A percentile compares a stretch with the other conserved stretches of the same genome.
Conservation (phyloP, 2,113 vertebrate species). For the Mesembrinibis cayennensis region DNA sequence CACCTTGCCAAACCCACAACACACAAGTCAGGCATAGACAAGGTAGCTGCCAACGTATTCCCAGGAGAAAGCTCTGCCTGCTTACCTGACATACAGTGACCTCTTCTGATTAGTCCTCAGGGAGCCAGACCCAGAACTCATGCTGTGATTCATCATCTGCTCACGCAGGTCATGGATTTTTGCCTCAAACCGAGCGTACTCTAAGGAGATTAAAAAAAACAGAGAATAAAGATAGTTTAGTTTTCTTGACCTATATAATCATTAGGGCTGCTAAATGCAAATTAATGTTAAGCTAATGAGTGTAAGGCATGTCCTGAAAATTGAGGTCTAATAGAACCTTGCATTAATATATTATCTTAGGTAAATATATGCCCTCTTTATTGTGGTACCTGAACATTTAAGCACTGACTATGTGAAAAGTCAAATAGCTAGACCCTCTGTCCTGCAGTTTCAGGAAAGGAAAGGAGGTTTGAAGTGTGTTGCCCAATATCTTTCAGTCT, state of each 20-base stretch:
- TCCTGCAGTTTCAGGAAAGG: neutral
- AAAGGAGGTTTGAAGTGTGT: neutral
- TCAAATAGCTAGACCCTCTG: neutral
- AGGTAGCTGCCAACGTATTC: neutral
- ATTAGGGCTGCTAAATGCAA: conserved; percentile 1
- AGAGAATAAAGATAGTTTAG: conserved; percentile 43
- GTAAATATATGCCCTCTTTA: neutral
- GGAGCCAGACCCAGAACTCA: conserved; percentile 96
- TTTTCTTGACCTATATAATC: conserved; percentile 43
- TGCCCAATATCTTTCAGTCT: neutral
- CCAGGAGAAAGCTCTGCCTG: neutral
- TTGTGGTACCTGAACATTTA: neutral
- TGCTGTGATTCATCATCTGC: conserved; percentile 99
- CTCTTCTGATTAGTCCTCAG: conserved; percentile 97
- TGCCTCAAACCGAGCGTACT: conserved; percentile 96
- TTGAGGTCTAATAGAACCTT: neutral
- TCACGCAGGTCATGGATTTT: conserved; percentile 99
- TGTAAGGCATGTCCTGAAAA: neutral
- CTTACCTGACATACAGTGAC: conserved; percentile 95
- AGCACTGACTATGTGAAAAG: neutral
- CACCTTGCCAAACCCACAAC: neutral
- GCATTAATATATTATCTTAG: neutral
- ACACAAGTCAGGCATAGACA: neutral
- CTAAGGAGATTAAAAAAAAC: conserved; percentile 72
- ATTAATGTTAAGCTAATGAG: conserved; percentile 20